These are phyloP conservation scores for Anthonomus grandis DNA, from an alignment of 1,140 invertebrate species.

Conservation along the genomic window DNA sequence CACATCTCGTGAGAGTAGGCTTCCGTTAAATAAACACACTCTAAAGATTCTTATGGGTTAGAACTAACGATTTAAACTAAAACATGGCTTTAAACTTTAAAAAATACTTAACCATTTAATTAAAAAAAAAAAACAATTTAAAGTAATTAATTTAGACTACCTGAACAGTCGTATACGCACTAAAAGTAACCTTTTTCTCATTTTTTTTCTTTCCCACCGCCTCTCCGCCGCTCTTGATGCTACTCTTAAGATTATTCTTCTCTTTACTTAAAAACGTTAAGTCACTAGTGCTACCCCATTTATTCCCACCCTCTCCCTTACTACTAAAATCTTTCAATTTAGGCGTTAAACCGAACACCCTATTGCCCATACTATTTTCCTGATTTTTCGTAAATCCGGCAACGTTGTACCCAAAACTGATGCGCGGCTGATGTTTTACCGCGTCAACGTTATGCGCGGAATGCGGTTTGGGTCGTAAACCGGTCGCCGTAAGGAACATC, in stretches of 20 bases:
- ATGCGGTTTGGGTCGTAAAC: slow-evolving; percentile 9
- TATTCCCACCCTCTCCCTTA: slow-evolving; percentile 14
- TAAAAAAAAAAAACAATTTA: too few species aligned
- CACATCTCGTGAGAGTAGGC: too few species aligned
- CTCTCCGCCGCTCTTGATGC: slow-evolving; percentile 43
- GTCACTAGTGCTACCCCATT: slow-evolving; percentile 40
- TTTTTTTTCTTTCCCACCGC: slow-evolving; percentile 38
- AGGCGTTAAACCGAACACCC: slow-evolving; percentile 46
- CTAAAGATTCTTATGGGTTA: too few species aligned
- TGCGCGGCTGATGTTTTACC: slow-evolving; percentile 11
- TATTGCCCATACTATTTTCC: slow-evolving; percentile 35
- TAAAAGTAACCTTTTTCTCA: slow-evolving; percentile 68
- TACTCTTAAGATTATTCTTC: slow-evolving; percentile 44
- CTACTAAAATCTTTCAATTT: slow-evolving; percentile 47
- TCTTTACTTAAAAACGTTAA: slow-evolving; percentile 25
- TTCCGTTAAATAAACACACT: too few species aligned
- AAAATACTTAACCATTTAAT: too few species aligned
- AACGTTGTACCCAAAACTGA: slow-evolving; percentile 18
- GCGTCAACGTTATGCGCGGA: neutral
- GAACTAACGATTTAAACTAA: too few species aligned
- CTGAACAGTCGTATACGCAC: slow-evolving; percentile 68
- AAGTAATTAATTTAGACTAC: too few species aligned
- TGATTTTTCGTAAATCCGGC: slow-evolving; percentile 3
- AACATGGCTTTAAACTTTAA: too few species aligned
- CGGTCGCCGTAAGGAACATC: slow-evolving; percentile 14